phyloP scores from a whole-genome alignment of 2,888 invertebrate genomes.

The Mellilla xanthometata region DNA sequence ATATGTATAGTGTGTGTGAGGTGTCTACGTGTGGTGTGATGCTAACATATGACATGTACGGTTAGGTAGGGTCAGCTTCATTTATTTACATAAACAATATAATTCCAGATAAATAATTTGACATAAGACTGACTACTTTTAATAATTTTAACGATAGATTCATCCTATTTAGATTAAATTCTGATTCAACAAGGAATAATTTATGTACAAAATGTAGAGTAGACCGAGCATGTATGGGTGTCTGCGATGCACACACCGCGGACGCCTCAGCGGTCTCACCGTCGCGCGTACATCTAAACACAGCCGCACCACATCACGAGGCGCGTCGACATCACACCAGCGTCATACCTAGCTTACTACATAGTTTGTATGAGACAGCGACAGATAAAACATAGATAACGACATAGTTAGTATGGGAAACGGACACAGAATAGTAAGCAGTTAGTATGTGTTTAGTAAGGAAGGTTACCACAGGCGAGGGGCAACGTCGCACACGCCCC shows the following conservation, averaged over 20 bases:
- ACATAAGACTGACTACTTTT: no score
- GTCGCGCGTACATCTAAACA: slow-evolving; percentile 16
- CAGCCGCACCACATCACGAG: slow-evolving; percentile 9
- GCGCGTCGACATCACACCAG: slow-evolving; percentile 28
- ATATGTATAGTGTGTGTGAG: slow-evolving; percentile 3
- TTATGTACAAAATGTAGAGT: no score
- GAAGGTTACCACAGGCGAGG: slow-evolving; percentile 26
- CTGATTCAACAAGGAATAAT: no score
- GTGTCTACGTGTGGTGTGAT: not conserved
- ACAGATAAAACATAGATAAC: not conserved
- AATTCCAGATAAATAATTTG: no score
- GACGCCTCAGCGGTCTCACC: slow-evolving; percentile 2
- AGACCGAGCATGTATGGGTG: slow-evolving; percentile 7
- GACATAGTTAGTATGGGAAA: not conserved
- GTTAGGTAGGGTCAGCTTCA: no score
- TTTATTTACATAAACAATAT: no score
- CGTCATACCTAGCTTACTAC: slow-evolving; percentile 14
- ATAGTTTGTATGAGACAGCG: slow-evolving; percentile 7
- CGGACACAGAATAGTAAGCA: not conserved
- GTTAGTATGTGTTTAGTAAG: slow-evolving; percentile 10
- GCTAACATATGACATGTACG: no score
- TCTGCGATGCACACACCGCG: slow-evolving; percentile 4
- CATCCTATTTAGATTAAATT: not conserved
- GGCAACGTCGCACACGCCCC: slow-evolving; percentile 67
- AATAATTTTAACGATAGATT: no score